Conservation (phyloP, 2,888 invertebrate species). For the Pheosia gnoma region DNA sequence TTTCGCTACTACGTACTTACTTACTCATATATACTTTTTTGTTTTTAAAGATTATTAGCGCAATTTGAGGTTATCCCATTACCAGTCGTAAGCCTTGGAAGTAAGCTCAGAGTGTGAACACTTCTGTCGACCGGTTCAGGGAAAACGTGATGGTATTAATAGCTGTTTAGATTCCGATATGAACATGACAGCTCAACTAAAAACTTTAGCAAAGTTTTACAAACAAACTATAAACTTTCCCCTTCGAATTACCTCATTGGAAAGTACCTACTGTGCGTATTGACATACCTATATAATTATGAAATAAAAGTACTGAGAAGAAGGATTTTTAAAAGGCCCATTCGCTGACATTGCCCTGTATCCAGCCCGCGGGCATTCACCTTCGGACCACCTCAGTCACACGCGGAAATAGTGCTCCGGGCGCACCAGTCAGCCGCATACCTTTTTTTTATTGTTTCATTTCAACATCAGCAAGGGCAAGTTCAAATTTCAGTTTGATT, state of each 20-base stretch:
- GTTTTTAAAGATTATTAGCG: too few species aligned
- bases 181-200: too few species aligned
- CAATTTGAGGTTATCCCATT: too few species aligned
- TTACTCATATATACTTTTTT: too few species aligned
- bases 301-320: constrained; percentile 26
- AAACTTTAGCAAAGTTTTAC: too few species aligned
- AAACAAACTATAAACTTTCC: background rate
- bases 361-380: constrained; percentile 68
- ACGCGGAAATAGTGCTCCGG: constrained; percentile 47
- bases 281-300: constrained; percentile 11
- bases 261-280: background rate
- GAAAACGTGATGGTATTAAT: too few species aligned
- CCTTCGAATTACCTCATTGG: background rate
- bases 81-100: too few species aligned
- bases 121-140: too few species aligned
- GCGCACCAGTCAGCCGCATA: constrained; percentile 31
- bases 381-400: constrained; percentile 45
- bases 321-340: constrained; percentile 56
- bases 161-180: too few species aligned
- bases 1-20: background rate
- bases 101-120: too few species aligned
- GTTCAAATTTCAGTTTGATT: constrained; percentile 36
- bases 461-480: constrained; percentile 51
- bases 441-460: constrained; percentile 40
- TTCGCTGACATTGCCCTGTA: constrained; percentile 67